Evolutionary conservation across 2,113 vertebrate genomes (phyloP).

Genomic region (Seriola dumerili): DNA sequence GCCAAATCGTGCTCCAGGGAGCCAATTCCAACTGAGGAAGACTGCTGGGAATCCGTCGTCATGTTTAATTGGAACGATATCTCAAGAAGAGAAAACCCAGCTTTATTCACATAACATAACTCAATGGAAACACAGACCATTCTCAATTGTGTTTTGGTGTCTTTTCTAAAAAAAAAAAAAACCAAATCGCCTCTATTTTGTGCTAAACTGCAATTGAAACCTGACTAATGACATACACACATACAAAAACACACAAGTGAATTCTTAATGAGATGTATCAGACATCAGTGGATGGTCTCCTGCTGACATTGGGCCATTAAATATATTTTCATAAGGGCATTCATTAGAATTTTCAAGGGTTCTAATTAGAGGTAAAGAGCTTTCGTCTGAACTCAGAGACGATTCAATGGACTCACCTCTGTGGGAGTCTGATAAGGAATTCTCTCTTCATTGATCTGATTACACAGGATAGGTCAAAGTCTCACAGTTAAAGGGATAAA

Average conservation of each 20-base stretch:
- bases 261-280: constrained; percentile 44
- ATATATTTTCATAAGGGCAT: constrained; percentile 60
- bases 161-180: no score
- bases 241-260: constrained; percentile 84
- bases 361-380: constrained; percentile 64
- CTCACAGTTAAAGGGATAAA: constrained; percentile 24
- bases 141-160: no score
- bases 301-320: constrained; percentile 55
- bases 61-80: no score
- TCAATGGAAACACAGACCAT: no score
- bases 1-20: no score
- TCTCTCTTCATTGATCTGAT: constrained; percentile 54
- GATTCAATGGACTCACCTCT: constrained; percentile 38
- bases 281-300: constrained; percentile 48
- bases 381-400: constrained; percentile 36
- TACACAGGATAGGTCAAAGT: constrained; percentile 36
- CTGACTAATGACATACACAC: constrained; percentile 42
- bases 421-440: constrained; percentile 46
- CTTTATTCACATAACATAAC: no score
- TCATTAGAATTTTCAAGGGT: constrained; percentile 31
- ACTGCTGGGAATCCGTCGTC: no score
- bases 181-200: no score
- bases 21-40: no score
- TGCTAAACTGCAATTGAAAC: no score
- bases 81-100: no score